Evolutionary conservation across 2,113 vertebrate genomes (phyloP).

Genomic region (Heterotilapia buettikoferi): DNA sequence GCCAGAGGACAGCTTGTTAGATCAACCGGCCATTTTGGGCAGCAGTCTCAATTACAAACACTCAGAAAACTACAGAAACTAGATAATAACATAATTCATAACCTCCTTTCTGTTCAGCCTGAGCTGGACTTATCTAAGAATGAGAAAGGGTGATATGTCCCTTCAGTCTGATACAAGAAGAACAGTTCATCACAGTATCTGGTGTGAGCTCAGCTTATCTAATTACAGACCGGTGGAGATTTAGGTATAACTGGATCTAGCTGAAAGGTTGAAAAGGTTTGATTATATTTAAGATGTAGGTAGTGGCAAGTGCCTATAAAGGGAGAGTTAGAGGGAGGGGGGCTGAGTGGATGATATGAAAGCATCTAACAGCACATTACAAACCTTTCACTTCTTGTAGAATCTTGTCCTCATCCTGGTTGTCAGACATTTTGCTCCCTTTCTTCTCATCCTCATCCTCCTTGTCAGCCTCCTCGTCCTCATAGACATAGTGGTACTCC

Average conservation of each 20-base stretch:
- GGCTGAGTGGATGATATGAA: background rate
- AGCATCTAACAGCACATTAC: background rate
- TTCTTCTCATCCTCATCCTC: constrained; percentile 80
- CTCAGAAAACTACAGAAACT: background rate
- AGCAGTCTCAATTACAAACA: background rate
- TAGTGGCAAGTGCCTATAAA: background rate
- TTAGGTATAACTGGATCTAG: background rate
- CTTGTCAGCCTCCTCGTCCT: constrained; percentile 79
- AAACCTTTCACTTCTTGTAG: constrained; percentile 88
- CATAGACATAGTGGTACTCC: constrained; percentile 79
- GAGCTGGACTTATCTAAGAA: background rate
- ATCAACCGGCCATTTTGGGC: constrained; percentile 38
- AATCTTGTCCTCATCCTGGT: constrained; percentile 73
- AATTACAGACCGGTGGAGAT: background rate
- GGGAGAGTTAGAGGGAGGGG: background rate
- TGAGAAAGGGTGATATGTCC: background rate
- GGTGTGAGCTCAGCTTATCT: background rate
- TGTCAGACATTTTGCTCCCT: constrained; percentile 65
- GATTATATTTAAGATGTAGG: background rate
- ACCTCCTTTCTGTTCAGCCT: background rate
- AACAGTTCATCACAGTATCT: background rate
- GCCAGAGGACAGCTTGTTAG: constrained; percentile 67
- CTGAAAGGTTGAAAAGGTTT: background rate
- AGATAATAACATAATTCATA: background rate
- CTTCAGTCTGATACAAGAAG: background rate